phyloP scores from a whole-genome alignment of 2,888 invertebrate genomes.

The Drosophila nigricruria region DNA sequence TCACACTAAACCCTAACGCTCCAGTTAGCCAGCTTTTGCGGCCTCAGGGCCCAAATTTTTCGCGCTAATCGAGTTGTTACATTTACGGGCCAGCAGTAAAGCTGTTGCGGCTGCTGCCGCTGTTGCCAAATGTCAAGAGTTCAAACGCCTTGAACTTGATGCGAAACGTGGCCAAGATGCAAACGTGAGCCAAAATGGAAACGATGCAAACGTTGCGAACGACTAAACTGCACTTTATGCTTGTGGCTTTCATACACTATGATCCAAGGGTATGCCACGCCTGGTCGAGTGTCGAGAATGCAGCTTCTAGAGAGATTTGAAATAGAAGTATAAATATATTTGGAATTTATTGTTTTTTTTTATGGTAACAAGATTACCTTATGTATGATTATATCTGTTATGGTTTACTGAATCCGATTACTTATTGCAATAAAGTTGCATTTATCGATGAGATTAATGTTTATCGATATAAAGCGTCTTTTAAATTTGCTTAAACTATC shows the following conservation, averaged over 20 bases:
- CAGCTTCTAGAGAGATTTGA: too few relatives aligned
- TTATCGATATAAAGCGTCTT: background rate
- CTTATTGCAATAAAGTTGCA: background rate
- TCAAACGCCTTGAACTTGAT: slow-evolving; percentile 80
- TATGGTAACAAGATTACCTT: too few relatives aligned
- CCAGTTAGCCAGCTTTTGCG: slow-evolving; percentile 57
- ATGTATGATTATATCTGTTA: too few relatives aligned
- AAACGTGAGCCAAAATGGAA: slow-evolving; percentile 65
- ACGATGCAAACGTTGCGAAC: slow-evolving; percentile 44
- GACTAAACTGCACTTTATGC: slow-evolving; percentile 57
- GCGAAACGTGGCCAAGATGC: slow-evolving; percentile 76
- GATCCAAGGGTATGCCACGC: slow-evolving; percentile 6
- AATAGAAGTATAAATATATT: background rate
- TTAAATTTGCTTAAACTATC: too few relatives aligned
- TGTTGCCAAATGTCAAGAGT: slow-evolving; percentile 77
- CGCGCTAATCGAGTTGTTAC: slow-evolving; percentile 81
- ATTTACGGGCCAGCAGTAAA: slow-evolving; percentile 63
- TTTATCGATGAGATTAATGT: background rate
- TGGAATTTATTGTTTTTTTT: background rate
- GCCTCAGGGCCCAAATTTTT: slow-evolving; percentile 62
- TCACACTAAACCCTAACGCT: slow-evolving; percentile 55
- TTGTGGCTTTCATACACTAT: slow-evolving; percentile 44
- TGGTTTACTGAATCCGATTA: background rate
- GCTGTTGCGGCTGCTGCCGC: slow-evolving; percentile 47
- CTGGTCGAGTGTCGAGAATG: background rate